Conservation (phyloP, 2,113 vertebrate species). For the Pseudorhombus dupliciocellatus region DNA sequence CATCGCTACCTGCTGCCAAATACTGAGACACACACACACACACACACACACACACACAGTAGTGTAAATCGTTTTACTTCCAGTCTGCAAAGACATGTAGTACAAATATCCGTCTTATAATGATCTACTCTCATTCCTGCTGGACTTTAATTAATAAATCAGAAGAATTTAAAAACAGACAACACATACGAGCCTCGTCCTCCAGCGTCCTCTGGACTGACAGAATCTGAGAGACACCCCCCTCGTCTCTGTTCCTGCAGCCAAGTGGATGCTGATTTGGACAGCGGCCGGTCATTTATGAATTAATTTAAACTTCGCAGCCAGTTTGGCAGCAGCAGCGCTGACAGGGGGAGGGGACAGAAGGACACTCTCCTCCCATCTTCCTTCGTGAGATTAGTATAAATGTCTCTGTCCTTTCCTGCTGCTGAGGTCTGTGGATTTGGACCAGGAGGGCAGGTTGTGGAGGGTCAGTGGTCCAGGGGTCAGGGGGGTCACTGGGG, state of each 20-base stretch:
- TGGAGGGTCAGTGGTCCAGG: background rate
- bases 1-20: conserved; percentile 37
- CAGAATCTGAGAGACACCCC: no score
- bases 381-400: conserved; percentile 34
- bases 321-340: conserved; percentile 16
- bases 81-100: no score
- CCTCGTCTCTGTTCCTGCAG: background rate
- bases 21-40: background rate
- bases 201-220: no score
- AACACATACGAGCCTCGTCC: no score
- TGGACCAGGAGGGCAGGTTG: background rate
- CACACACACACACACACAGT: background rate
- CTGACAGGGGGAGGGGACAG: conserved; percentile 18
- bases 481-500: no score
- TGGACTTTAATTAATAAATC: no score
- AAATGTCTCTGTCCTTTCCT: conserved; percentile 41
- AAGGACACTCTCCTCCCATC: conserved; percentile 19
- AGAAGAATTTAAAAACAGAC: no score
- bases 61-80: no score
- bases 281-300: background rate
- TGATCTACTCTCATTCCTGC: no score
- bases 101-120: no score
- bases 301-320: background rate
- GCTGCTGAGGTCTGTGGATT: conserved; percentile 1
- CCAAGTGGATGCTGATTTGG: conserved; percentile 1